These are phyloP conservation scores for Microtus pennsylvanicus DNA, from an alignment of 2,113 vertebrate species.

Conservation along the genomic window DNA sequence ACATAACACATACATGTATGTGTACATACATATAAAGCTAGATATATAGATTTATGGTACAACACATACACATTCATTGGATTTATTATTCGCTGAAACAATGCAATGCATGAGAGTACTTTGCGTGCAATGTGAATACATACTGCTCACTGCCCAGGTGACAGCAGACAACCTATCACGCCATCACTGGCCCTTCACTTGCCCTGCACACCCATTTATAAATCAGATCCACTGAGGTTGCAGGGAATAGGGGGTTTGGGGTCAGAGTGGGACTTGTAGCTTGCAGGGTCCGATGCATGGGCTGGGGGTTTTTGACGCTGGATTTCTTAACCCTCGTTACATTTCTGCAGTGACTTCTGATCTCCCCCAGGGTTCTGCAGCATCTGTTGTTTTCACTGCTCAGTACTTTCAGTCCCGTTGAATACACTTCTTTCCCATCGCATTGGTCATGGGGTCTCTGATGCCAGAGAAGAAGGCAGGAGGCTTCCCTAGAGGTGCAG, in stretches of 20 bases:
- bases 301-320: too few species aligned
- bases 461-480: background rate
- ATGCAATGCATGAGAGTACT: background rate
- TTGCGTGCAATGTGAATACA: background rate
- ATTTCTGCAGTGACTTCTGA: background rate
- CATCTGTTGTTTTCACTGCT: background rate
- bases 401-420: background rate
- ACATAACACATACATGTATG: too few species aligned
- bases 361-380: background rate
- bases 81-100: background rate
- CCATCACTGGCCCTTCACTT: background rate
- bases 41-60: background rate
- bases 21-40: background rate
- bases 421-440: background rate
- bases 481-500: background rate
- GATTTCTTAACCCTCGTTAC: background rate
- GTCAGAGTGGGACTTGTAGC: too few species aligned
- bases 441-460: background rate
- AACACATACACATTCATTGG: background rate
- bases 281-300: too few species aligned
- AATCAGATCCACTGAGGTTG: background rate
- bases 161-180: background rate
- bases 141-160: background rate
- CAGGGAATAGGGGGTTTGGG: too few species aligned
- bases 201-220: background rate